phyloP scores from a whole-genome alignment of 1,140 invertebrate species.

The Gyrodactylus salaris region DNA sequence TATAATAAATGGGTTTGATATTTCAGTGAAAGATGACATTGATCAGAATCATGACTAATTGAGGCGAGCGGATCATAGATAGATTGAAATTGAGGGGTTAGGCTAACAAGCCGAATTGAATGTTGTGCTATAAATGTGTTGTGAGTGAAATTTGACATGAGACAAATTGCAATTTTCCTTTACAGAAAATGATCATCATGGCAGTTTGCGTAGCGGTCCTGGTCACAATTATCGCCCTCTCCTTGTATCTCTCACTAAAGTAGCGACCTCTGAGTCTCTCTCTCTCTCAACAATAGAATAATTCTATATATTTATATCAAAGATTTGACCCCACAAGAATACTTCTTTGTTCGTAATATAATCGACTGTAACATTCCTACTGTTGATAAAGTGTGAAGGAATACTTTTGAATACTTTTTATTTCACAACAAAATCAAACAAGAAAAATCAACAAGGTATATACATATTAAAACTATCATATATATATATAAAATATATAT shows the following conservation, averaged over 20 bases:
- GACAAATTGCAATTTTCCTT: not conserved
- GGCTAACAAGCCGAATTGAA: not conserved
- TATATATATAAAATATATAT: too few relatives aligned
- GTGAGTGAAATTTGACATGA: not conserved
- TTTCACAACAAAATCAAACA: too few relatives aligned
- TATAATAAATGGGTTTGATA: not conserved
- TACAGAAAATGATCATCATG: slow-evolving; percentile 7
- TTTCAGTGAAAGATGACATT: not conserved
- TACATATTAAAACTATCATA: too few relatives aligned
- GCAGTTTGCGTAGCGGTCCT: slow-evolving; percentile 4
- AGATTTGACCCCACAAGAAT: too few relatives aligned
- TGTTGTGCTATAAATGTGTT: not conserved
- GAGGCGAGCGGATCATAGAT: not conserved
- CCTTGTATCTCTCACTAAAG: not conserved
- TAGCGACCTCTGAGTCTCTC: too few relatives aligned
- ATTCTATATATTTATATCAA: too few relatives aligned
- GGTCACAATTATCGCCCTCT: not conserved
- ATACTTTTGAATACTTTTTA: too few relatives aligned
- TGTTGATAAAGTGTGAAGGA: too few relatives aligned
- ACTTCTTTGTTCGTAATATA: too few relatives aligned
- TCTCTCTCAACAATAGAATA: too few relatives aligned
- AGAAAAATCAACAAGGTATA: too few relatives aligned
- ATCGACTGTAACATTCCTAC: too few relatives aligned
- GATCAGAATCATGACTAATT: not conserved
- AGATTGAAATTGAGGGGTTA: not conserved